Percentiles rank a stretch among this genome's conserved stretches.
These are phyloP conservation scores for Catharus fuscescens DNA, from an alignment of 2,113 vertebrate species.

Conservation along the genomic window DNA sequence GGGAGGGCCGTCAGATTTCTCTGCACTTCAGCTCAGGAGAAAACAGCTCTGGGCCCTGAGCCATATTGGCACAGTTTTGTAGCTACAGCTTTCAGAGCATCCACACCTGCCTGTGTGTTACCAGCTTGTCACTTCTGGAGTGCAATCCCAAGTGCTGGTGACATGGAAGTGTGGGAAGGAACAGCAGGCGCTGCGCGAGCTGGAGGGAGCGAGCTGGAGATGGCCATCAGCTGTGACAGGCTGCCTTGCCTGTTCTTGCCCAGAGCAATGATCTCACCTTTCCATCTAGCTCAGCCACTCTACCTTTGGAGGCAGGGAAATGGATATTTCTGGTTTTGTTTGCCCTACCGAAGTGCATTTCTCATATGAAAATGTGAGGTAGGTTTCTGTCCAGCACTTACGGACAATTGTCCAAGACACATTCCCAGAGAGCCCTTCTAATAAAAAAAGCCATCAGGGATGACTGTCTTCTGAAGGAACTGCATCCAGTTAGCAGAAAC, in stretches of 20 bases:
- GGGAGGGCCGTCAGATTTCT: neutral
- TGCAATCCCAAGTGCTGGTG: neutral
- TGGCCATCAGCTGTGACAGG: neutral
- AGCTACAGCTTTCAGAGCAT: neutral
- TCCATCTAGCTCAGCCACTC: neutral
- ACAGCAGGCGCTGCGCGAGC: fast-evolving
- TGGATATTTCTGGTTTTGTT: neutral
- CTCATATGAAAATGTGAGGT: neutral
- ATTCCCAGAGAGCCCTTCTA: neutral
- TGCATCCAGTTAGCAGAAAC: neutral
- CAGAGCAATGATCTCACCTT: neutral
- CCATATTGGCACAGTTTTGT: neutral
- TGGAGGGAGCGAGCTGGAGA: neutral
- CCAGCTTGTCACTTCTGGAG: neutral
- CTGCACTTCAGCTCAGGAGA: neutral
- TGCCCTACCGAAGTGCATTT: neutral
- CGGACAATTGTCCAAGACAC: neutral
- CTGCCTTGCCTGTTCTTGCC: neutral
- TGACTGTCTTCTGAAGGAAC: neutral
- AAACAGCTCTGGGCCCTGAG: neutral
- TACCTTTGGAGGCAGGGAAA: neutral
- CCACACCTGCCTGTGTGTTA: neutral
- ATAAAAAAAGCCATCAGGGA: neutral
- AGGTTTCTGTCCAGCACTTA: neutral
- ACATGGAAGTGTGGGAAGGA: fast-evolving